Conservation (phyloP, 2,888 invertebrate species). For the Lepidochitona cinerea region DNA sequence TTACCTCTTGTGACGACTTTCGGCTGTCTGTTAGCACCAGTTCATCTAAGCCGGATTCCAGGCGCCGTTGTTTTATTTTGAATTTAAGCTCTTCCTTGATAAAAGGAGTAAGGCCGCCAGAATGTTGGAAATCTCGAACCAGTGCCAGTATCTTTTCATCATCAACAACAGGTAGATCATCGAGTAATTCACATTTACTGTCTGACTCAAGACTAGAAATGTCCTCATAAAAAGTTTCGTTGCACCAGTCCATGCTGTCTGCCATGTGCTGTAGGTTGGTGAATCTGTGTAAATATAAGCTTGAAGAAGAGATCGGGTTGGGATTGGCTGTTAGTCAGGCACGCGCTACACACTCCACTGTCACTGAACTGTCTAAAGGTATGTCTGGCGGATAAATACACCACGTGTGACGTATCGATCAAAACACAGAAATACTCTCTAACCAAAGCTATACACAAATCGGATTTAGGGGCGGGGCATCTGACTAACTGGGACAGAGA, state of each 20-base stretch:
- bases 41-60: not conserved
- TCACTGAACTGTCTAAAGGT: not conserved
- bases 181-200: not conserved
- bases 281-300: not conserved
- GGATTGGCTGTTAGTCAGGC: not conserved
- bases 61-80: not conserved
- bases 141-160: not conserved
- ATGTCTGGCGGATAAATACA: not conserved
- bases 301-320: not conserved
- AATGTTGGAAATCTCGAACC: not conserved
- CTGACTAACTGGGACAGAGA: too few relatives aligned
- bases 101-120: not conserved
- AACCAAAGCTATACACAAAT: not conserved
- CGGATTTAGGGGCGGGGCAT: too few relatives aligned
- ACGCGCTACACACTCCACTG: not conserved
- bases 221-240: not conserved
- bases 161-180: not conserved
- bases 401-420: not conserved
- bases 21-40: not conserved
- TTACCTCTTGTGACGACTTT: not conserved
- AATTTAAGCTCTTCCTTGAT: slow-evolving; percentile 1
- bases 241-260: not conserved
- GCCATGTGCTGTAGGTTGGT: not conserved
- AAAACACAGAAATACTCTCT: not conserved
- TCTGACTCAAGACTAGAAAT: not conserved